Conservation (phyloP, 2,888 invertebrate genomes). For the Lycia hirtaria region DNA sequence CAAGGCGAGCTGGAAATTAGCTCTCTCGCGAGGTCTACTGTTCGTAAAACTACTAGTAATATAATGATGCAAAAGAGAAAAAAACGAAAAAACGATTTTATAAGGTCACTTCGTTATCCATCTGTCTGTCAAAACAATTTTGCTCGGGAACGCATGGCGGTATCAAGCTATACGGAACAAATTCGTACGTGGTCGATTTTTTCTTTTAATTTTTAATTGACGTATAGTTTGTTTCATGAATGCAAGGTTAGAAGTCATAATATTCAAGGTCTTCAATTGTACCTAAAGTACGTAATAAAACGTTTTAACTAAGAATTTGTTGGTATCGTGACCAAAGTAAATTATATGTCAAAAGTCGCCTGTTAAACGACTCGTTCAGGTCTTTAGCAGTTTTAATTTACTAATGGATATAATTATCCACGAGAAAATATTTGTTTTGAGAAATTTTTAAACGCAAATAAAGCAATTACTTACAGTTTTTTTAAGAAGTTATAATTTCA, state of each 20-base stretch:
- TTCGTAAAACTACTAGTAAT: too few relatives aligned
- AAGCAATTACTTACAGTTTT: background rate
- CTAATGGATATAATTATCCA: constrained; percentile 24
- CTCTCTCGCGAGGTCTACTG: too few relatives aligned
- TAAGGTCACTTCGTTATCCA: too few relatives aligned
- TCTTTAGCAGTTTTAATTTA: constrained; percentile 37
- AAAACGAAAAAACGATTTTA: too few relatives aligned
- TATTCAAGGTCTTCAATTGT: constrained; percentile 29
- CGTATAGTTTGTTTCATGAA: too few relatives aligned
- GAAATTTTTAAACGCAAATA: constrained; percentile 1
- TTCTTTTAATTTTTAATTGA: too few relatives aligned
- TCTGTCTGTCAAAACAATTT: too few relatives aligned
- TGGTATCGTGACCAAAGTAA: constrained; percentile 46
- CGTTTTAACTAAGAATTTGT: constrained; percentile 43
- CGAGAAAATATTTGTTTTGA: background rate
- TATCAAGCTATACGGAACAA: too few relatives aligned
- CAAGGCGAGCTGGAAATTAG: too few relatives aligned
- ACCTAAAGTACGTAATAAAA: constrained; percentile 25
- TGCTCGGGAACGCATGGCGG: too few relatives aligned
- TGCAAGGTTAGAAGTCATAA: background rate
- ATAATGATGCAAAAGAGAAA: too few relatives aligned
- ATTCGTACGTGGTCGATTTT: too few relatives aligned
- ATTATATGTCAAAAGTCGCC: constrained; percentile 42
- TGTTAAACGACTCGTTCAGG: constrained; percentile 28
- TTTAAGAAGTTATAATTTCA: background rate